Evolutionary conservation across 1,140 invertebrate species (phyloP).

Genomic region (Luehdorfia chinensis): DNA sequence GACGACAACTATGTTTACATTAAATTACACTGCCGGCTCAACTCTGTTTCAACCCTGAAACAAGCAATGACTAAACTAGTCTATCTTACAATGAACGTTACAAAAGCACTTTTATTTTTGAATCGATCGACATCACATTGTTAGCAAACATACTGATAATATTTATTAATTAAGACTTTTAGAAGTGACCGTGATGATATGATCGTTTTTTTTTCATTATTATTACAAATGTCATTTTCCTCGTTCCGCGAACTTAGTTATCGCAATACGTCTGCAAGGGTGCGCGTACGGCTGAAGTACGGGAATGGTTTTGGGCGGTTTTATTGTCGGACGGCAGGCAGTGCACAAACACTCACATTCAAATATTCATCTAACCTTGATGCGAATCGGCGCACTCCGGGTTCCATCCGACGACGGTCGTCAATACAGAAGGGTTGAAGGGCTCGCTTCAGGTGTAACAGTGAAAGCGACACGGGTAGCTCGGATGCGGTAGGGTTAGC

Average conservation of each 20-base stretch:
- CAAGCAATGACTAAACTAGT: neutral
- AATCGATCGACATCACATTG: neutral
- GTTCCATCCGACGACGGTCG: constrained; percentile 70
- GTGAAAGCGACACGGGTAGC: constrained; percentile 47
- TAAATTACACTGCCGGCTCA: constrained; percentile 1
- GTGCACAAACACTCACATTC: constrained; percentile 69
- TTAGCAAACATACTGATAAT: neutral
- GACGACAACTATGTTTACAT: constrained; percentile 8
- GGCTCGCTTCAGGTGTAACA: constrained; percentile 60
- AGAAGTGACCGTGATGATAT: too few species aligned
- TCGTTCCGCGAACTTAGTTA: constrained; percentile 13
- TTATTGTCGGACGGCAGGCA: constrained; percentile 45
- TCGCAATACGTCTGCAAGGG: neutral
- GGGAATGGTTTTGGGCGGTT: constrained; percentile 48
- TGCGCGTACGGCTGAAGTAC: constrained; percentile 61
- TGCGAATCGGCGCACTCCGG: constrained; percentile 73
- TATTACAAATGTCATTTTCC: too few species aligned
- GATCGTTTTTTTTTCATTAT: too few species aligned
- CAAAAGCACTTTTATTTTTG: neutral
- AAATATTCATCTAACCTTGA: constrained; percentile 73
- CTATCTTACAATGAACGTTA: neutral
- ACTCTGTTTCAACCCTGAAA: constrained; percentile 2
- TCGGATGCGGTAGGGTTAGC: constrained; percentile 37
- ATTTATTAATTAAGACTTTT: neutral
- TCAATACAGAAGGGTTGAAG: constrained; percentile 62